Base-by-base conservation (phyloP, 2,888 invertebrate genomes). In the Toxonevra muliebris region DNA sequence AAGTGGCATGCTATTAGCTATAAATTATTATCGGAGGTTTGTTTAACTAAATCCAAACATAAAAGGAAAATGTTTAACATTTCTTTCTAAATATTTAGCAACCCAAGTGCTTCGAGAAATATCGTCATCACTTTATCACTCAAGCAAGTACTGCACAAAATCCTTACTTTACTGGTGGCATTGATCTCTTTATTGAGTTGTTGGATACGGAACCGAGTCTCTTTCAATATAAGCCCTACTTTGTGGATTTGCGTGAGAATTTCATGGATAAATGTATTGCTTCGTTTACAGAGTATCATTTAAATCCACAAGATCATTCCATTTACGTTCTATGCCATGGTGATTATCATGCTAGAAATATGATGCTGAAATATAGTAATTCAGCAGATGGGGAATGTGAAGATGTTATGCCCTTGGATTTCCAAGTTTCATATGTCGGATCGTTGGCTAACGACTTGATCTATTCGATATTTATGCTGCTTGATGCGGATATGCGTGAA, bases 371-470 rank as follows among this genome's bases (percentile, higher is more conserved):
- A 19, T 55, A 62, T 19, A 68, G 30, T 30, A 70, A 69, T 54
- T 2, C 45, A 5, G 19, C 8, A 2, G 69, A 42, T 0, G 70
- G 69, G 0, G 11, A 43, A 12, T 65, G 71, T 1, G 59, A 69
- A 8, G 80, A 79, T 19, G 72, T 76, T 11, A 76, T 79, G 75
- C 53, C 79, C n/a, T 20, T 80, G 4, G 80, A 81, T 43, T 81
- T 71, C 20, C 80, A 81, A 68, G 19, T 73, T 11, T 74, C 75
- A 13, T 74, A 73, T 20, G 71, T 79, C 17, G 77, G 76, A 4
- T 72, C 77, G 0, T 75, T 77, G 8, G 69, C 73, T 0, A 70
- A 65, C 15, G 80, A 81, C 59, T 8, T 80, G 1, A 68, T 73
- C 0, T 77, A 77, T 52, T 74, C 82, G 0, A 58, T 73, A 0